Evolutionary conservation across 2,888 invertebrate species (phyloP).

Genomic region (Lasioglossum oenotherae): DNA sequence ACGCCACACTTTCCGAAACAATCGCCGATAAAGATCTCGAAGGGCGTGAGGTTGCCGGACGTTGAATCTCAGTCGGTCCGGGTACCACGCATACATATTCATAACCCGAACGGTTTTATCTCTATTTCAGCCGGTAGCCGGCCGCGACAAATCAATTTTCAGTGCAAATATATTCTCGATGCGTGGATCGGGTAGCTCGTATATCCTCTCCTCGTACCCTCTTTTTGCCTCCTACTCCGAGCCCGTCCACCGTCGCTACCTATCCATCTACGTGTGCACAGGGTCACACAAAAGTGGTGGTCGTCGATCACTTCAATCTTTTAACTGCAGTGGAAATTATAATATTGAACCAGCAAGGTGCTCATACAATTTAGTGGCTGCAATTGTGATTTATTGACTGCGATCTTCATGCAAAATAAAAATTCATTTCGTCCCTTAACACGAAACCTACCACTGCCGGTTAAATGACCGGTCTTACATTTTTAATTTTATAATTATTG

Average conservation of each 20-base stretch:
- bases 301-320: not conserved
- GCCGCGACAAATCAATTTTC: slow-evolving; percentile 52
- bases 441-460: too few relatives aligned
- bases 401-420: too few relatives aligned
- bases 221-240: slow-evolving; percentile 15
- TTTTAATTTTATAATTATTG: too few relatives aligned
- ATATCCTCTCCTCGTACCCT: slow-evolving; percentile 3
- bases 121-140: slow-evolving; percentile 41
- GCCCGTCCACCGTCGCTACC: not conserved
- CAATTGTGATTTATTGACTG: too few relatives aligned
- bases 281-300: not conserved
- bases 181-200: slow-evolving; percentile 34
- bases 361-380: too few relatives aligned
- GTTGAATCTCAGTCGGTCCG: not conserved
- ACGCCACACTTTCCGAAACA: slow-evolving; percentile 16
- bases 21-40: slow-evolving; percentile 2
- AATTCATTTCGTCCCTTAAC: too few relatives aligned
- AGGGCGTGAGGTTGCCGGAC: not conserved
- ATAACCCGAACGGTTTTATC: slow-evolving; percentile 34
- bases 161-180: slow-evolving; percentile 23
- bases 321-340: too few relatives aligned
- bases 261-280: not conserved
- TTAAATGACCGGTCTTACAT: too few relatives aligned
- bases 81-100: slow-evolving; percentile 38
- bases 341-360: too few relatives aligned